Percentiles rank a stretch among this genome's conserved stretches.
These are phyloP conservation scores for Alviniconcha marisindica DNA, from an alignment of 1,140 invertebrate genomes.

Conservation along the genomic window DNA sequence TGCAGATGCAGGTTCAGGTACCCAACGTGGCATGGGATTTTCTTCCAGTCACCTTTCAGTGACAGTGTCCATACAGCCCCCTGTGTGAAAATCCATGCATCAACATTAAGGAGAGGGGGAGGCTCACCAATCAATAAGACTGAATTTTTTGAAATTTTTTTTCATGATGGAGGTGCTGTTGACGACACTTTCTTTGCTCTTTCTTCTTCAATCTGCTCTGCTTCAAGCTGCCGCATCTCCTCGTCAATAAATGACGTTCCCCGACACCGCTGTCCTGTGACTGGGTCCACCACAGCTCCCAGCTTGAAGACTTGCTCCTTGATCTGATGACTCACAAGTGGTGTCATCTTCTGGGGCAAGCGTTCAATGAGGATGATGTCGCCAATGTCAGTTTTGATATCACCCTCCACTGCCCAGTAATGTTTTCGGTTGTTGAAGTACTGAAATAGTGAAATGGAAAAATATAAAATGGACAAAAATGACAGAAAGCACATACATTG, in stretches of 20 bases:
- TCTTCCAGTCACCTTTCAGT: no score
- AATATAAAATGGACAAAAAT: background rate
- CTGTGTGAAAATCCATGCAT: no score
- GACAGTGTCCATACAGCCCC: no score
- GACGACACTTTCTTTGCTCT: background rate
- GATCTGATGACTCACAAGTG: slow-evolving; percentile 51
- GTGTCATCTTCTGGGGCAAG: slow-evolving; percentile 42
- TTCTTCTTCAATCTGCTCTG: slow-evolving; percentile 32
- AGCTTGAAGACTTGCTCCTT: slow-evolving; percentile 56
- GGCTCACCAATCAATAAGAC: no score
- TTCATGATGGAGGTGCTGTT: background rate
- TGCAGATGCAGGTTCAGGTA: no score
- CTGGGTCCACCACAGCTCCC: slow-evolving; percentile 58
- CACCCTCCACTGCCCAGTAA: slow-evolving; percentile 56
- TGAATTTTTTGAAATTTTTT: no score
- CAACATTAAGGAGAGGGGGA: no score
- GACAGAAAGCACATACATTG: no score
- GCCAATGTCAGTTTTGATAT: slow-evolving; percentile 50
- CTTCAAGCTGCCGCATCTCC: slow-evolving; percentile 34
- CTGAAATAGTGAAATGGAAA: slow-evolving; percentile 49
- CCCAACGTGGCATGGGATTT: no score
- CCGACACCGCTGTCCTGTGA: slow-evolving; percentile 58
- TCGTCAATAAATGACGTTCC: slow-evolving; percentile 58
- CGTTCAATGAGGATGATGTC: slow-evolving; percentile 61
- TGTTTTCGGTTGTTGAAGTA: slow-evolving; percentile 59